Evolutionary conservation across 1,140 invertebrate genomes (phyloP).

Genomic region (Leptinotarsa defecta): DNA sequence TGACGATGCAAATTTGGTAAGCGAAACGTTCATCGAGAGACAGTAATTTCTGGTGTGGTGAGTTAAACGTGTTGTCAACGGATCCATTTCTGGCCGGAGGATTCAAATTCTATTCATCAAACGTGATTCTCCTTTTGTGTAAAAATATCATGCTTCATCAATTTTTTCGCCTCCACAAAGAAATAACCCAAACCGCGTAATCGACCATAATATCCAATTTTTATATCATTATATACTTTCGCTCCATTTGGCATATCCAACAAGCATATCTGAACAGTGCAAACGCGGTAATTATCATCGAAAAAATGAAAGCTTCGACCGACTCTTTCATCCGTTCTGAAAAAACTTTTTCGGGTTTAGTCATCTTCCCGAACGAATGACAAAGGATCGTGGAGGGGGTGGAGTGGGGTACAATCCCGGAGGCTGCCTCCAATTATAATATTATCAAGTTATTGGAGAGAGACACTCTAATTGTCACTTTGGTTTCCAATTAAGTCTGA

Average conservation of each 20-base stretch:
- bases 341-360: slow-evolving; percentile 21
- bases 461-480: slow-evolving; percentile 52
- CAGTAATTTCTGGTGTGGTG: no score
- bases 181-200: slow-evolving; percentile 19
- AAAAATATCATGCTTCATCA: slow-evolving; percentile 14
- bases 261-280: slow-evolving; percentile 22
- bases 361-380: not conserved
- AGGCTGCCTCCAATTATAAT: slow-evolving; percentile 49
- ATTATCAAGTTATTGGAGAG: slow-evolving; percentile 50
- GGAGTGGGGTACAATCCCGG: slow-evolving; percentile 31
- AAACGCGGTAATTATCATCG: slow-evolving; percentile 40
- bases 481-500: slow-evolving; percentile 47
- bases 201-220: slow-evolving; percentile 46
- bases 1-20: no score
- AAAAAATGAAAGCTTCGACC: slow-evolving; percentile 31
- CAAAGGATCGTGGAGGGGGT: slow-evolving; percentile 14
- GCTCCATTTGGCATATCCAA: slow-evolving; percentile 37
- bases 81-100: no score
- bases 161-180: slow-evolving; percentile 13
- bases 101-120: no score
- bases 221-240: slow-evolving; percentile 45
- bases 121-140: not conserved
- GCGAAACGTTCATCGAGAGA: no score
- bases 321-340: slow-evolving; percentile 27
- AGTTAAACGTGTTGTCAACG: no score